phyloP scores from a whole-genome alignment of 1,140 invertebrate genomes.

The Ephestia elutella region DNA sequence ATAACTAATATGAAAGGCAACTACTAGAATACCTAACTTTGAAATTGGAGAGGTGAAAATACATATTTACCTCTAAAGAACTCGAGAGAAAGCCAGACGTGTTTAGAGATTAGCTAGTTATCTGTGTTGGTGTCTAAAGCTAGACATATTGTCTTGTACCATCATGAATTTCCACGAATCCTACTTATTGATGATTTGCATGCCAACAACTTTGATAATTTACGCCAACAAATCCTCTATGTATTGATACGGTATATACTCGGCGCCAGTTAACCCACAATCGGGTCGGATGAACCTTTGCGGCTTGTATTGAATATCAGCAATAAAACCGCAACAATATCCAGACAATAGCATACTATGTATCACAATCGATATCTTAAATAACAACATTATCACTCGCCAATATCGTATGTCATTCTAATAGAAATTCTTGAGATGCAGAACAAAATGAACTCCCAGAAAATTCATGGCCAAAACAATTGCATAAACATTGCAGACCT shows the following conservation, averaged over 20 bases:
- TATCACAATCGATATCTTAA: slow-evolving; percentile 22
- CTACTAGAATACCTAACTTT: not conserved
- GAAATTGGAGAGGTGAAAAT: slow-evolving; percentile 1
- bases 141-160: not conserved
- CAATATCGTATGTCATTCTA: slow-evolving; percentile 15
- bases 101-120: not conserved
- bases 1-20: not conserved
- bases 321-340: slow-evolving; percentile 24
- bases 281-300: slow-evolving; percentile 32
- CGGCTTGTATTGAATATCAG: slow-evolving; percentile 30
- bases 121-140: not conserved
- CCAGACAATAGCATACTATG: slow-evolving; percentile 18
- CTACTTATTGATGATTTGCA: not conserved
- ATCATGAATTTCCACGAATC: not conserved
- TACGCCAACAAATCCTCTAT: slow-evolving; percentile 15
- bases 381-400: slow-evolving; percentile 16
- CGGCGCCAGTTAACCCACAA: slow-evolving; percentile 32
- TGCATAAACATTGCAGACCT: not conserved
- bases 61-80: not conserved
- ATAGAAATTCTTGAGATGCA: not conserved
- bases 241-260: slow-evolving; percentile 10
- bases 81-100: slow-evolving; percentile 9
- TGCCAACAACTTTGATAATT: too few species aligned
- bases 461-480: slow-evolving; percentile 15
- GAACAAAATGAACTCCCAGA: not conserved